Conservation (phyloP, 2,797 vertebrate genomes). For the Syngnathus rostellatus region DNA sequence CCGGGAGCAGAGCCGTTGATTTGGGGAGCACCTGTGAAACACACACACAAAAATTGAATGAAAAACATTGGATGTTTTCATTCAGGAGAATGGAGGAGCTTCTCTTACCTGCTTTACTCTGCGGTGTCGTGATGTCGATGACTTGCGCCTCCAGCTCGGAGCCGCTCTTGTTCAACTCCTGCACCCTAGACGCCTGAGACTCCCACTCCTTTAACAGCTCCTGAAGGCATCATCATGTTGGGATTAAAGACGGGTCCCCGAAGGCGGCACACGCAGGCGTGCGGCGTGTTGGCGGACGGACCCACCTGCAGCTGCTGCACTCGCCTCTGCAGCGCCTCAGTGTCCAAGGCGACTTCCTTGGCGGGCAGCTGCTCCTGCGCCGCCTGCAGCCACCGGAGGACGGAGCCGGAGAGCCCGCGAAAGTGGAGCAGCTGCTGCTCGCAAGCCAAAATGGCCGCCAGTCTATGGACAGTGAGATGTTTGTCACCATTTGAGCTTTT, state of each 20-base stretch:
- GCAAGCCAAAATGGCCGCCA: slow-evolving; percentile 80
- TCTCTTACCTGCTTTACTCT: slow-evolving; percentile 76
- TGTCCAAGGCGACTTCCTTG: slow-evolving; percentile 74
- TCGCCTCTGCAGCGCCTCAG: slow-evolving; percentile 78
- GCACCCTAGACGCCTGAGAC: slow-evolving; percentile 71
- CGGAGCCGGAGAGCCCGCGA: slow-evolving; percentile 73
- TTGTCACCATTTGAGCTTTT: slow-evolving; percentile 22
- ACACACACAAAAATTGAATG: not conserved
- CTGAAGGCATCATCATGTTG: slow-evolving; percentile 49
- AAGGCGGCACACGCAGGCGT: not conserved
- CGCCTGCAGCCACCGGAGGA: slow-evolving; percentile 87
- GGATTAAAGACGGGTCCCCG: not conserved
- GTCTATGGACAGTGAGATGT: slow-evolving; percentile 60
- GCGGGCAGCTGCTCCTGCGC: slow-evolving; percentile 76
- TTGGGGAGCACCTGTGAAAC: slow-evolving; percentile 77
- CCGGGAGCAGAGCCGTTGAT: slow-evolving; percentile 72
- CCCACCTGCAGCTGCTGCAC: slow-evolving; percentile 82
- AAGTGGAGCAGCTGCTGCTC: slow-evolving; percentile 84
- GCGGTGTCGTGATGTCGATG: slow-evolving; percentile 81
- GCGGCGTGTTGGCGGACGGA: not conserved
- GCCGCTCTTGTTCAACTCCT: slow-evolving; percentile 80
- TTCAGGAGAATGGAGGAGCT: slow-evolving; percentile 5
- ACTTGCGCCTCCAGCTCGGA: slow-evolving; percentile 85
- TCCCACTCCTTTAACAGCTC: slow-evolving; percentile 81
- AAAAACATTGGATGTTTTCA: not conserved